Evolutionary conservation across 2,888 invertebrate genomes (phyloP).

Genomic region (Caenorhabditis zanzibari): DNA sequence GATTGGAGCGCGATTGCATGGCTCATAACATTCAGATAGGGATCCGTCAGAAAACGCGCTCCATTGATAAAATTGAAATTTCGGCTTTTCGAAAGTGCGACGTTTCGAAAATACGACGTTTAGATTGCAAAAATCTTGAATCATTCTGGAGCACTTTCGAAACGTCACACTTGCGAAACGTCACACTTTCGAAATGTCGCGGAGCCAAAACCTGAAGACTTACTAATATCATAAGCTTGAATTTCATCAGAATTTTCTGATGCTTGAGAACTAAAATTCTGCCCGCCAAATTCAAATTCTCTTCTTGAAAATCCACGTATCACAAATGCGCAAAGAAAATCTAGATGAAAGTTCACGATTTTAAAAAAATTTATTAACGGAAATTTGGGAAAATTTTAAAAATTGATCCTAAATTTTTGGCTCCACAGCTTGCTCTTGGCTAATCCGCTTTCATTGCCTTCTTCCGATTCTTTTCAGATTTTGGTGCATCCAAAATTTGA

Average conservation of each 20-base stretch:
- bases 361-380: neutral
- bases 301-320: neutral
- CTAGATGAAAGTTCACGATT: constrained; percentile 5
- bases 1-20: no score
- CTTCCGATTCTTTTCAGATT: constrained; percentile 1
- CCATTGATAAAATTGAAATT: no score
- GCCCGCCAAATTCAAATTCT: neutral
- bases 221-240: constrained; percentile 1
- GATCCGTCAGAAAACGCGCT: no score
- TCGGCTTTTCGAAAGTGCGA: no score
- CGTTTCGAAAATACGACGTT: no score
- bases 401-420: constrained; percentile 1
- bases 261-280: neutral
- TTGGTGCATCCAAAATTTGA: constrained; percentile 35
- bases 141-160: no score
- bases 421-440: neutral
- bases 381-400: no score
- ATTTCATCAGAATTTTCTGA: neutral
- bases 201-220: no score
- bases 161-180: no score
- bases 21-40: no score
- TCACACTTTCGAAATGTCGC: no score
- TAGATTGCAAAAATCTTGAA: no score
- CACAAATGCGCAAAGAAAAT: neutral
- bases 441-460: constrained; percentile 53